Base-by-base conservation (phyloP, 2,888 invertebrate genomes). In the Clepsis dumicolana region DNA sequence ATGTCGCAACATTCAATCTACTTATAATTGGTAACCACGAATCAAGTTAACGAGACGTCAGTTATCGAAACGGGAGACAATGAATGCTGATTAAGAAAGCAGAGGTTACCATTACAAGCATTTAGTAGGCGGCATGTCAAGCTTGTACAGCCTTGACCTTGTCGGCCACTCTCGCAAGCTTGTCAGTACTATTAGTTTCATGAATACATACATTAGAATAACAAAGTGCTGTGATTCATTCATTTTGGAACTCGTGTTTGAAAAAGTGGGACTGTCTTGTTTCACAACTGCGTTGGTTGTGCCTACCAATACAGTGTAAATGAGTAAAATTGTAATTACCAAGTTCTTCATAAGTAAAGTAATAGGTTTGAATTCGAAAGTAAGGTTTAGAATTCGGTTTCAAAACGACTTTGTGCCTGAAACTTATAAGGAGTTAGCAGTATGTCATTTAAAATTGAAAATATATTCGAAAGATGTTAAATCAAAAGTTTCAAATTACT, bases 61-160 rank as follows among this genome's bases (percentile, higher is more conserved):
- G 44, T 67, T 48, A 56, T 63, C 35, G 50, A 63, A 52, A 18
- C 27, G 41, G 57, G 52, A 68, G 64, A 64, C 68, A 68, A 68
- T 64, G 64, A 44, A 32, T 53, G 59, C 68, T 68, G 52, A 68
- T 68, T 68, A 64, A 64, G 68, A 64, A 68, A 68, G 52, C 68
- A 70, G 73, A 74, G 74, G 72, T 73, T 73, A 72, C 67, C 69
- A 71, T 59, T 66, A 54, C 54, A 61, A 61, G 61, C 44, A 16
- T 61, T 29, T 18, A 57, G 62, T 57, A 35, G 44, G 62, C 56
- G 44, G 65, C 50, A 27, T 65, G 65, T 65, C 65, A 65, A 57
- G 70, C 72, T 72, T 65, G 75, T 75, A 71, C 50, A 54, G 54
- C 84, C 83, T 77, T 78, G 86, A 85, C 85, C 85, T 86, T 82